These are phyloP conservation scores for Lipophrys pholis DNA, from an alignment of 2,113 vertebrate genomes.

Conservation along the genomic window DNA sequence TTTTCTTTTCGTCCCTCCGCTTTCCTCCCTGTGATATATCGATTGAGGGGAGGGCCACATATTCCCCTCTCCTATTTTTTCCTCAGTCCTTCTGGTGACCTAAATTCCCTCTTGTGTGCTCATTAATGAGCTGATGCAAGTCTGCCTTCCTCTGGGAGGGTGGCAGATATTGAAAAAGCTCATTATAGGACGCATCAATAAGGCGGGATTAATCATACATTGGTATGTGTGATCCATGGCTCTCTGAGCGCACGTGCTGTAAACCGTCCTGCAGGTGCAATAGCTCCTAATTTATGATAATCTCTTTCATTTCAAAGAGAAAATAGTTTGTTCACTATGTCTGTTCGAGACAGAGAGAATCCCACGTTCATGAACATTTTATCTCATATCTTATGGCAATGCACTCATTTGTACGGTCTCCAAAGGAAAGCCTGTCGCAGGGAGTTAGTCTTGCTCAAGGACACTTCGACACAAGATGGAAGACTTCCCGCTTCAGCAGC, in stretches of 20 bases:
- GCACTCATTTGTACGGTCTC: no score
- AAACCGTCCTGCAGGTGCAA: slow-evolving; percentile 33
- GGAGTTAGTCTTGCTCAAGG: no score
- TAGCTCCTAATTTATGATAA: slow-evolving; percentile 22
- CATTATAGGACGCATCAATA: slow-evolving; percentile 66
- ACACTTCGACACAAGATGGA: no score
- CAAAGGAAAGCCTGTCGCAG: no score
- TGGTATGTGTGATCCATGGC: slow-evolving; percentile 8
- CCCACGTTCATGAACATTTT: no score
- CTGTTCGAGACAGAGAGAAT: neutral
- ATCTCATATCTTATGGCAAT: no score
- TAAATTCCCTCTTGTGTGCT: slow-evolving; percentile 55
- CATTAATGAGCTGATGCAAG: slow-evolving; percentile 71
- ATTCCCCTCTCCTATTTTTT: slow-evolving; percentile 15
- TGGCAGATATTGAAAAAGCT: slow-evolving; percentile 54
- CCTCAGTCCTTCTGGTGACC: slow-evolving; percentile 46
- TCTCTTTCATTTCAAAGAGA: slow-evolving; percentile 17
- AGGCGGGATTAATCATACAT: slow-evolving; percentile 49
- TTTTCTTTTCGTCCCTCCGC: neutral
- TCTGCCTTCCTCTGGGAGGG: slow-evolving; percentile 31
- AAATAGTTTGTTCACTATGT: neutral
- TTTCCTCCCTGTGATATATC: slow-evolving; percentile 54
- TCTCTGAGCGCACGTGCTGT: neutral
- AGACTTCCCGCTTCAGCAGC: no score
- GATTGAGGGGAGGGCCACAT: slow-evolving; percentile 42